Base-by-base conservation (phyloP, 2,888 invertebrate genomes). In the Ditylenchus weischeri region DNA sequence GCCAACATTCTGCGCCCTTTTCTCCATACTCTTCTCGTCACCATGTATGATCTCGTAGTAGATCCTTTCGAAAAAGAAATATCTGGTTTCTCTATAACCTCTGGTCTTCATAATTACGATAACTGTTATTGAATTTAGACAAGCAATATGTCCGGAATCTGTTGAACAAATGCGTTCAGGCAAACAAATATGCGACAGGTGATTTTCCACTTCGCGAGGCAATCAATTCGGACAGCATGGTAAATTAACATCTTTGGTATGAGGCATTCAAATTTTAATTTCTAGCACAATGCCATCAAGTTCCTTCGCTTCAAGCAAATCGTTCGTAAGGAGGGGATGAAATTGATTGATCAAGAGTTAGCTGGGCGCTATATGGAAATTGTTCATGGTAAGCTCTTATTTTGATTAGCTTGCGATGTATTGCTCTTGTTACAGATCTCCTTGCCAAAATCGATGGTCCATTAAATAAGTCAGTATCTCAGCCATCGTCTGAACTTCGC, bases 191-290 rank as follows among this genome's bases (percentile, higher is more conserved):
- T n/a, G 35, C 29, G 5, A 4, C 29, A 4, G 29, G 29, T 36
- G 38, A 51, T 38, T 19, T 69, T 38, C 51, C 47, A 43, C 5
- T 71, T 73, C 74, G 75, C 13, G 80, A 80, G 67, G 73, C 80
- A 0, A 72, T 76, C 60, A 80, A 80, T 48, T 78, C 78, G 6
- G 80, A 80, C 57, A 80, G 79, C 1, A 73, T 80, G 43, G 43
- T 43, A 43, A 29, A 29, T 43, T 10, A 43, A 8, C 1, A 43
- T 11, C 43, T 43, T 6, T 43, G 43, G 11, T 43, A 8, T 43
- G 43, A 8, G 8, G 1, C 13, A 6, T 8, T 10, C 1, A 1
- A 43, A 29, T 5, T 4, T 2, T 43, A 6, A 2, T 43, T 43
- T 43, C 1, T 43, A 43, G 63, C 78, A 78, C 71, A 80, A 80